These are phyloP conservation scores for Psix sp. DNA, from an alignment of 1,140 invertebrate species.

Conservation along the genomic window DNA sequence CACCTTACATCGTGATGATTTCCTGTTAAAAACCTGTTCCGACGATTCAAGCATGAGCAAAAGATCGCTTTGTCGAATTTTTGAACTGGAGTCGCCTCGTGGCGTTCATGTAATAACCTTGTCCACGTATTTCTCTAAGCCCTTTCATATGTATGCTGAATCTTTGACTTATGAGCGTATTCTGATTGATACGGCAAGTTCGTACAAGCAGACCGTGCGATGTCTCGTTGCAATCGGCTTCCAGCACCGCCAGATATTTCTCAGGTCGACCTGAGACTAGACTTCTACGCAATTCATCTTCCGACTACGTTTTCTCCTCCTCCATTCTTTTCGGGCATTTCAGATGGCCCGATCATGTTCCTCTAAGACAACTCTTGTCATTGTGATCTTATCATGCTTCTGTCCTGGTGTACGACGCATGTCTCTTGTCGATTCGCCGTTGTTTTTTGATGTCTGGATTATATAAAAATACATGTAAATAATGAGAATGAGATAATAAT, in stretches of 20 bases:
- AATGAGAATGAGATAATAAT: constrained; percentile 12
- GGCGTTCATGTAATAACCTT: too few species aligned
- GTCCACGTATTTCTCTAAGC: too few species aligned
- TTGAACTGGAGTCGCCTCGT: too few species aligned
- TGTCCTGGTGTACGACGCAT: constrained; percentile 42
- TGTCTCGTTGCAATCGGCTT: constrained; percentile 72
- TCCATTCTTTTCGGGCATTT: constrained; percentile 15
- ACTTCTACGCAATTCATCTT: constrained; percentile 27
- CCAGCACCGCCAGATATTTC: constrained; percentile 68
- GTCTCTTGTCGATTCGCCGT: constrained; percentile 10
- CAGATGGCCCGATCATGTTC: constrained; percentile 49
- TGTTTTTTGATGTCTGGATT: background rate
- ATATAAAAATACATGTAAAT: constrained; percentile 25
- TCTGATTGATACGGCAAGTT: too few species aligned
- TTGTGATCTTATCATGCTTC: constrained; percentile 51
- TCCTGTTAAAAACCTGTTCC: too few species aligned
- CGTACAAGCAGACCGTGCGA: constrained; percentile 54
- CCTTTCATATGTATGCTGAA: too few species aligned
- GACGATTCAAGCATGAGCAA: too few species aligned
- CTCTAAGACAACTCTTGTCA: constrained; percentile 47
- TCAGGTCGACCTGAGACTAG: constrained; percentile 34
- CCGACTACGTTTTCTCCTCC: constrained; percentile 20
- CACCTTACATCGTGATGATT: too few species aligned
- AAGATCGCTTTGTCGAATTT: too few species aligned
- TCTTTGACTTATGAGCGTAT: too few species aligned